phyloP scores from a whole-genome alignment of 2,888 invertebrate species.

The Arenicola marina region DNA sequence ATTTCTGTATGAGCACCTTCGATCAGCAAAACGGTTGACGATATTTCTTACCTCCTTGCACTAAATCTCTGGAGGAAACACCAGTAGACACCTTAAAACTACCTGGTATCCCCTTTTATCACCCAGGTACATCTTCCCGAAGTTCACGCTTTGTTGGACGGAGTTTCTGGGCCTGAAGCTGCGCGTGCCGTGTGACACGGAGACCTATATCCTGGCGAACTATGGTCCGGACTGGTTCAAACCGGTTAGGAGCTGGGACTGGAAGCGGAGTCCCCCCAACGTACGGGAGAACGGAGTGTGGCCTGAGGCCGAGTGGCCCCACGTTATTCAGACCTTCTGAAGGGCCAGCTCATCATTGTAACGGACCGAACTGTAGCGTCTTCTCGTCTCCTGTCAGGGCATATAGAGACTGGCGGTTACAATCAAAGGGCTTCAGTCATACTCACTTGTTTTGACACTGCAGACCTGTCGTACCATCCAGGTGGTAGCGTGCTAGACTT shows the following conservation, averaged over 20 bases:
- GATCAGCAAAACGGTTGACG: too few species aligned
- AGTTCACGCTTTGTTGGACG: conserved; percentile 66
- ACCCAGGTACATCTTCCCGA: conserved; percentile 64
- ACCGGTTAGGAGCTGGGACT: conserved; percentile 65
- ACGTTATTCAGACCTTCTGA: conserved; percentile 62
- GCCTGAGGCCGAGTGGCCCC: conserved; percentile 61
- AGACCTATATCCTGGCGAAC: conserved; percentile 64
- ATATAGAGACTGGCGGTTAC: too few species aligned
- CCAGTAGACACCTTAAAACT: background rate
- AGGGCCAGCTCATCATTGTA: too few species aligned
- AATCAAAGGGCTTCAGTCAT: too few species aligned
- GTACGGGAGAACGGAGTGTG: conserved; percentile 64
- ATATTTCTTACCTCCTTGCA: too few species aligned
- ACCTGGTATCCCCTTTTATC: background rate
- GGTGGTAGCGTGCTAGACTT: too few species aligned
- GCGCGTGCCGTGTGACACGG: conserved; percentile 64
- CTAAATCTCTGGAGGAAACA: background rate
- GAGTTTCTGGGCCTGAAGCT: conserved; percentile 64
- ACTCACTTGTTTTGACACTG: too few species aligned
- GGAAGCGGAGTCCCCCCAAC: conserved; percentile 66
- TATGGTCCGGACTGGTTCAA: conserved; percentile 65
- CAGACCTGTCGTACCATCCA: too few species aligned
- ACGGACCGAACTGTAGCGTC: too few species aligned
- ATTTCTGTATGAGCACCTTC: too few species aligned
- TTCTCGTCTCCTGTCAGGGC: too few species aligned